Percentiles rank a stretch among this genome's conserved stretches.
These are phyloP conservation scores for Mormyrops attenuatus DNA, from an alignment of 2,797 vertebrate genomes.

Conservation along the genomic window DNA sequence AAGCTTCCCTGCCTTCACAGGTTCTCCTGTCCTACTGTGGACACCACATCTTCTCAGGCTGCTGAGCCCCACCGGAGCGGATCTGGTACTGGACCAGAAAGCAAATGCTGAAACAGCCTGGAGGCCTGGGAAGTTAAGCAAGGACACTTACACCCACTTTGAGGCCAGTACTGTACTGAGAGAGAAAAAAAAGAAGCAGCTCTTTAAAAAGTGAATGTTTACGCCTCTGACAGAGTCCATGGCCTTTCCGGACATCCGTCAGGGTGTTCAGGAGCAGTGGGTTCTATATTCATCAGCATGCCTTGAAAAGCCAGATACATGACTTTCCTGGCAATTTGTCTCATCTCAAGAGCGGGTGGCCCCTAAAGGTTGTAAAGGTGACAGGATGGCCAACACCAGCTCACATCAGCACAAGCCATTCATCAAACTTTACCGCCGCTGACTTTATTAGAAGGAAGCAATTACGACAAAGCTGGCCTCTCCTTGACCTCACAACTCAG, in stretches of 20 bases:
- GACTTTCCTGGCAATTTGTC: not conserved
- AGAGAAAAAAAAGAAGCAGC: not conserved
- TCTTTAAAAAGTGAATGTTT: not conserved
- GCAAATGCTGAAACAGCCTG: not conserved
- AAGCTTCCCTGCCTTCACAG: not conserved
- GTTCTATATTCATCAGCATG: not conserved
- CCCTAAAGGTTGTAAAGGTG: constrained; percentile 41
- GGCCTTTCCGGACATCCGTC: not conserved
- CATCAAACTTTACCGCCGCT: constrained; percentile 48
- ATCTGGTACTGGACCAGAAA: not conserved
- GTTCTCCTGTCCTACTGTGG: not conserved
- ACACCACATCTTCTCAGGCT: not conserved
- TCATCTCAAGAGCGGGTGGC: constrained; percentile 19
- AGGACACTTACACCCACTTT: not conserved
- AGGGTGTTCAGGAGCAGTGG: not conserved
- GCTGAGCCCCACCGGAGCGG: not conserved
- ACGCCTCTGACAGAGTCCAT: not conserved
- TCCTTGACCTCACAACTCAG: constrained; percentile 62
- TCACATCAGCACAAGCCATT: constrained; percentile 55
- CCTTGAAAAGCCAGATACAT: not conserved
- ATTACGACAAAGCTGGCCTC: constrained; percentile 60
- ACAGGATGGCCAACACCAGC: constrained; percentile 55
- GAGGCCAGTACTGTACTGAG: not conserved
- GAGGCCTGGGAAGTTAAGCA: not conserved
- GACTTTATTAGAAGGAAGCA: constrained; percentile 69